Evolutionary conservation across 1,140 invertebrate species (phyloP), one percentile per base, ranked within the genome.

Genomic region (Phymorhynchus buccinoides): DNA sequence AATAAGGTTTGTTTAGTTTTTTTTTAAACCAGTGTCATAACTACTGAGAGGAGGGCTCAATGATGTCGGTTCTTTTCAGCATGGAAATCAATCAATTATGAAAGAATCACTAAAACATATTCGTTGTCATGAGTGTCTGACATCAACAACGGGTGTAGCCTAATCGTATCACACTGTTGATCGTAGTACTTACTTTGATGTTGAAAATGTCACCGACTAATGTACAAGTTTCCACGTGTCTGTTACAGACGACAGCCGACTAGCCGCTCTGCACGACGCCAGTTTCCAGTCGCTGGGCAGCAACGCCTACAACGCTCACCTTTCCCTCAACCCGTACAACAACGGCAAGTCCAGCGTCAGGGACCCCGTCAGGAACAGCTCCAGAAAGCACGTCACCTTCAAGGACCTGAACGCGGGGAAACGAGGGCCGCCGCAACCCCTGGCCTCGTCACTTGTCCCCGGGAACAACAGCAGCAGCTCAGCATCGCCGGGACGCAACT

Each of bases 371-470:
- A 52, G 86, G 41, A n/a, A 48, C 30, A 84, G 84, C 52, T 56
- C 75, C 56, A 75, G 86, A 35, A 87, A 87, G 48, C 86, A 87
- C 77, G 86, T 87, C 56, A 86, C 86, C 14, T 87, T 87, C 42
- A 80, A 85, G 32, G 86, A 87, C 35, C 42, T 80, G 62, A 39
- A 44, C 22, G 73, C 84, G n/a, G 56, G 39, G 42, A 84, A 87
- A 32, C 79, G 83, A 1, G 80, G 81, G 68, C 80, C 37, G 6
- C n/a, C 56, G 1, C 37, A 16, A 1, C 4, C 78, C 3, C 78
- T n/a, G 14, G 42, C 81, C 18, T 39, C 56, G 27, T 18, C 35
- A 27, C 27, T 62, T 14, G 37, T 18, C 30, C 16, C 9, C 3
- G 35, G 56, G 30, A 14, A 0, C 14, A 0, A 37, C 39, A 18